These are phyloP conservation scores for Zoanthus gigantus DNA, from an alignment of 92 coral and sea anemone species.

Conservation along the genomic window DNA sequence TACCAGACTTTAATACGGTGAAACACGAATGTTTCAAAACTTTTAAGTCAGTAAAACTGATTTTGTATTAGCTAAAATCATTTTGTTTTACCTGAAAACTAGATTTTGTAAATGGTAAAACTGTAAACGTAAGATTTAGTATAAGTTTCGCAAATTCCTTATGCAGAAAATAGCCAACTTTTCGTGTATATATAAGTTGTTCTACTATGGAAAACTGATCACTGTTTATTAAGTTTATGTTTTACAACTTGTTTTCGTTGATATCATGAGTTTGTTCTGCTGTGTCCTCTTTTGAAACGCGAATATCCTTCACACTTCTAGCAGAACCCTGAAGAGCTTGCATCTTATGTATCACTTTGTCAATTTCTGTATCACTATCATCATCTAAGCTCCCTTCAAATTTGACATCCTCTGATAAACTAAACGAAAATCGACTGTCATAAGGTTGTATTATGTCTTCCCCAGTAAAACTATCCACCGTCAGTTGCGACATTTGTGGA, in stretches of 20 bases:
- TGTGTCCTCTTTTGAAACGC: slow-evolving; percentile 5
- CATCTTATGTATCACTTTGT: slow-evolving; percentile 73
- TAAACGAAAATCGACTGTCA: slow-evolving; percentile 80
- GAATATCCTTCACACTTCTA: slow-evolving; percentile 33
- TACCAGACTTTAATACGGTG: no score
- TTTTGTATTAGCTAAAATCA: no score
- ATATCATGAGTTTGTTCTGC: not conserved
- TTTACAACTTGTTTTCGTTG: slow-evolving; percentile 9
- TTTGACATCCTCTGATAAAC: slow-evolving; percentile 84
- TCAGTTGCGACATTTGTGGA: slow-evolving; percentile 37
- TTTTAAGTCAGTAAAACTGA: no score
- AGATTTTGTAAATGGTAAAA: no score
- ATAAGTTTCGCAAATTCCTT: no score
- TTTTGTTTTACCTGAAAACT: no score
- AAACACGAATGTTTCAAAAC: no score
- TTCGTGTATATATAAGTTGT: not conserved
- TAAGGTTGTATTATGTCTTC: slow-evolving; percentile 54
- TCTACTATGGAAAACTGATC: not conserved
- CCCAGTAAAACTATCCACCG: slow-evolving; percentile 25
- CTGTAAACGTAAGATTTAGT: no score
- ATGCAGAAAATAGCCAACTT: not conserved
- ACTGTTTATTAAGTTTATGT: not conserved
- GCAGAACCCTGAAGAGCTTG: slow-evolving; percentile 58
- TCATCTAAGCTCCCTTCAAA: slow-evolving; percentile 86
- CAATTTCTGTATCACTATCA: slow-evolving; percentile 86